A percentile compares a stretch with the other conserved stretches of the same genome.
Evolutionary conservation across 2,797 vertebrate species (phyloP).

Genomic region (Ambastaia sidthimunki): DNA sequence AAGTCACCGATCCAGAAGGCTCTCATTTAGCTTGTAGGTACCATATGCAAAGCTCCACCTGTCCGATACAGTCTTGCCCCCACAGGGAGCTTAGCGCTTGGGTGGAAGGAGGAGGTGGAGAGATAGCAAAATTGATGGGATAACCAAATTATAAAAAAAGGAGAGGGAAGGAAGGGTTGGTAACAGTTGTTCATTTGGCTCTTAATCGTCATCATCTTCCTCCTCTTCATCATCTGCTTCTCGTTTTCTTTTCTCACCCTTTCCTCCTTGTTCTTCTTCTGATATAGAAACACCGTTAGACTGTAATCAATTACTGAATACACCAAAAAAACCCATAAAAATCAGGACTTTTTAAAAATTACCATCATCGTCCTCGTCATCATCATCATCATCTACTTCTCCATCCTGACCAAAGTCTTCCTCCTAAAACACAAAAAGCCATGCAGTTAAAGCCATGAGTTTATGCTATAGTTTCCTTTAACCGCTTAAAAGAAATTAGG

Average conservation of each 20-base stretch:
- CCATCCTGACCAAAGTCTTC: conserved; percentile 85
- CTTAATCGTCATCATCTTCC: conserved; percentile 82
- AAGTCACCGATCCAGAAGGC: conserved; percentile 83
- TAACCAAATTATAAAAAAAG: conserved; percentile 69
- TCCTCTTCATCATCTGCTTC: conserved; percentile 90
- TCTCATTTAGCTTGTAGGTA: conserved; percentile 72
- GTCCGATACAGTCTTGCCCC: conserved; percentile 86
- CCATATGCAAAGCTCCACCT: conserved; percentile 81
- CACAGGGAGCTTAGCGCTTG: conserved; percentile 77
- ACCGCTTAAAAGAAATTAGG: no score
- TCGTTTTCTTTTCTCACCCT: conserved; percentile 93
- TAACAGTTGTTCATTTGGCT: conserved; percentile 74
- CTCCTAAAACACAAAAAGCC: conserved; percentile 70
- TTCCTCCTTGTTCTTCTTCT: conserved; percentile 81
- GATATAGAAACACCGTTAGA: conserved; percentile 8
- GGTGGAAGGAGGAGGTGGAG: conserved; percentile 73
- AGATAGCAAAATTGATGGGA: conserved; percentile 65
- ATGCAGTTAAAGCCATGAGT: background rate
- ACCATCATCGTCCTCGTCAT: conserved; percentile 86
- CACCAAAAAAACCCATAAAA: background rate
- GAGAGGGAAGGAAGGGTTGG: conserved; percentile 72
- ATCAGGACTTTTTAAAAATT: conserved; percentile 32
- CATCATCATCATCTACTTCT: conserved; percentile 85
- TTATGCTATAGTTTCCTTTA: background rate
- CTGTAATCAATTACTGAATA: background rate